Base-by-base conservation (phyloP, 1,140 invertebrate genomes). In the Linepithema humile region DNA sequence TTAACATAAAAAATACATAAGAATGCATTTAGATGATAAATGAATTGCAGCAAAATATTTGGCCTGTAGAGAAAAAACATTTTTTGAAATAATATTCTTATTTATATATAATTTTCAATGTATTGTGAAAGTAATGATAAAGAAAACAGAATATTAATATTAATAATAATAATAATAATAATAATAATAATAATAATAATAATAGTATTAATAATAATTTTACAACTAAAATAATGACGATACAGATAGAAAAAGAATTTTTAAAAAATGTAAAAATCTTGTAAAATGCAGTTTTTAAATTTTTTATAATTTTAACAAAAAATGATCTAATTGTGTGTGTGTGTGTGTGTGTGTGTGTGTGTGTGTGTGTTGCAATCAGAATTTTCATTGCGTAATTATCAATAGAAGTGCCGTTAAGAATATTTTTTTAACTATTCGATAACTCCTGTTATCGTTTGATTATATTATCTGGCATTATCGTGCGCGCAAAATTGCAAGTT, bases 391-490 rank as follows among this genome's bases (percentile, higher is more conserved):
- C 29, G 0, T 32, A 65, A 65, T 77, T 35, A 64, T 65, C 23
- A 55, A 20, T 6, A 10, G 38, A 9, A 45, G 53, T 48, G 57
- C 64, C 29, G 20, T 48, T 77, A 59, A 64, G 53, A 64, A 40
- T 75, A 38, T 75, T 75, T 75, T 75, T 7, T 32, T 48, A 48
- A 35, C 40, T 48, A 48, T 45, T 77, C 12, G 73, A 64, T 77
- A 64, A 77, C 29, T 77, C 10, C 7, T 77, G 15, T 65, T 64
- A 65, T 77, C 73, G 40, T 77, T 38, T 17, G 17, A 23, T 32
- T 9, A 10, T 20, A 55, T 80, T 80, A 80, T 80, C 75, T 29
- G 15, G 32, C 10, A 65, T 65, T 65, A 80, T 65, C 35, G 12
- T 23, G 6, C 2, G 20, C 15, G 10, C 23, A 12, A 53, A 15